Evolutionary conservation across 2,113 vertebrate genomes (phyloP).

Genomic region (Rana temporaria): DNA sequence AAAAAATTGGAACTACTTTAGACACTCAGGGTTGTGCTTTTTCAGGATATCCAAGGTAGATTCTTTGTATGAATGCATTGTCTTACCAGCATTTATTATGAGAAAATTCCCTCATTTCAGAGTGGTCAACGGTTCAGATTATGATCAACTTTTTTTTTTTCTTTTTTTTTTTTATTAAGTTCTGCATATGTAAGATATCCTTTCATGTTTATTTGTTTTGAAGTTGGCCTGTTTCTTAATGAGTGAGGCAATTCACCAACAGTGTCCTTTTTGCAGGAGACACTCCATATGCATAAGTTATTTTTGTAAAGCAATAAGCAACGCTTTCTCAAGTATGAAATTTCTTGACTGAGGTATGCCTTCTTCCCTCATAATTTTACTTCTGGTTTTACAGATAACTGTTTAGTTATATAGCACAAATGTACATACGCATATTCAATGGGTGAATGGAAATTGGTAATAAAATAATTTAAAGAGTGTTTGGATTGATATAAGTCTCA

Average conservation of each 20-base stretch:
- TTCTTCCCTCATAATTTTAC: constrained; percentile 1
- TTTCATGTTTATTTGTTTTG: no score
- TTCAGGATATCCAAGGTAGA: neutral
- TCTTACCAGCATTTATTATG: constrained; percentile 40
- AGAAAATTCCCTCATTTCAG: neutral
- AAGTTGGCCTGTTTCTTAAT: neutral
- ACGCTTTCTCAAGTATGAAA: constrained; percentile 14
- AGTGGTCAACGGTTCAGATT: neutral
- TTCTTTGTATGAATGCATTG: neutral
- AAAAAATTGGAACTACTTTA: constrained; percentile 13
- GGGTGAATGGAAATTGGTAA: neutral
- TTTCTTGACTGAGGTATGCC: neutral
- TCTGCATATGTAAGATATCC: no score
- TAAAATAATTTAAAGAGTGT: constrained; percentile 21
- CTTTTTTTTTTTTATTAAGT: neutral
- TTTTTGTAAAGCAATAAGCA: constrained; percentile 52
- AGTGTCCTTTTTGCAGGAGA: constrained; percentile 19
- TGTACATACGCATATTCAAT: constrained; percentile 27
- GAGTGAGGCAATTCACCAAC: constrained; percentile 7
- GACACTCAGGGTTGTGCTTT: constrained; percentile 44
- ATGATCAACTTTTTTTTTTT: neutral
- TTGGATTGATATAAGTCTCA: constrained; percentile 8
- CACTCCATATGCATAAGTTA: constrained; percentile 31
- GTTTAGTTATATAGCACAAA: constrained; percentile 25
- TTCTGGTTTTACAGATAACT: constrained; percentile 42